Percentiles rank a stretch among this genome's conserved stretches.
These are phyloP conservation scores for Belonocnema kinseyi DNA, from an alignment of 1,140 invertebrate species.

Conservation along the genomic window DNA sequence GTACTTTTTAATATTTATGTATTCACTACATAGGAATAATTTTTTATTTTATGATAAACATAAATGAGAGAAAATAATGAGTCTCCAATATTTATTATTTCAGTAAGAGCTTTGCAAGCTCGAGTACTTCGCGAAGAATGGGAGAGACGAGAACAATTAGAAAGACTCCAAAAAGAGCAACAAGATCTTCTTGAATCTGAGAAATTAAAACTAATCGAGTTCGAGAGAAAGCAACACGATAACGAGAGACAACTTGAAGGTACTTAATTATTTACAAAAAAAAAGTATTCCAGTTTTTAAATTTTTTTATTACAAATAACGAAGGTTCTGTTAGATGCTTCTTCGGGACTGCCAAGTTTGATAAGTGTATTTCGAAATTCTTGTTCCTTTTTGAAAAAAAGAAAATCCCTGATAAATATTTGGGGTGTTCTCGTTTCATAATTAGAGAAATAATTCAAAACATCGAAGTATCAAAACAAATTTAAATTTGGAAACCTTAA, in stretches of 20 bases:
- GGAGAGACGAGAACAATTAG: conserved; percentile 87
- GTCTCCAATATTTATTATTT: conserved; percentile 44
- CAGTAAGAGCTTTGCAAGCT: conserved; percentile 66
- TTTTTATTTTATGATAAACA: background rate
- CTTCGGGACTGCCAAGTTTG: too few relatives aligned
- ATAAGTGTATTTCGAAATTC: too few relatives aligned
- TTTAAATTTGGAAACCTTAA: too few relatives aligned
- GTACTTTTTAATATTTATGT: too few relatives aligned
- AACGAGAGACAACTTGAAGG: conserved; percentile 83
- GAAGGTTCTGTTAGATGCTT: too few relatives aligned
- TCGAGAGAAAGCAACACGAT: conserved; percentile 82
- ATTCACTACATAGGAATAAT: background rate
- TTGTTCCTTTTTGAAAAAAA: too few relatives aligned
- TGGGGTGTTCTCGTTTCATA: background rate
- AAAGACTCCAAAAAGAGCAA: conserved; percentile 86
- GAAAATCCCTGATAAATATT: conserved; percentile 25
- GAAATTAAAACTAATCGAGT: conserved; percentile 83
- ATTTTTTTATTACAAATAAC: too few relatives aligned
- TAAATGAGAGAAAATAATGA: conserved; percentile 30
- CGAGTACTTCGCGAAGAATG: conserved; percentile 88
- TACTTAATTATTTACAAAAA: too few relatives aligned
- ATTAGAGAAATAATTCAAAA: too few relatives aligned
- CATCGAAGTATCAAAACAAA: too few relatives aligned
- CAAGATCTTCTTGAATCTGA: conserved; percentile 83
- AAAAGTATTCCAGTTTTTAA: too few relatives aligned